Base-by-base conservation (phyloP, 2,888 invertebrate genomes). In the Parnassius mnemosyne region DNA sequence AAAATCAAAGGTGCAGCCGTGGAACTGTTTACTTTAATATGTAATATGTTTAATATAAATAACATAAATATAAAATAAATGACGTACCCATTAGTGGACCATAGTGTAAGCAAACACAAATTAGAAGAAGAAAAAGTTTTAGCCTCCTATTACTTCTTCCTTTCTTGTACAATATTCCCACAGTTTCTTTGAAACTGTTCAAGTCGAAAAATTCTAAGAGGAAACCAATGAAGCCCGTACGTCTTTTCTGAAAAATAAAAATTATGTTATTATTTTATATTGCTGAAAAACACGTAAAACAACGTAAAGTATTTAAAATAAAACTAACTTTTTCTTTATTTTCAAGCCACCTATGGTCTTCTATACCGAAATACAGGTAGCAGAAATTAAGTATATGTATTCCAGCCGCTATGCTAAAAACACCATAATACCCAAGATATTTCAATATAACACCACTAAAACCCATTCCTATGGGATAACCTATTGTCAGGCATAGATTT, bases 381-480 rank as follows among this genome's bases (percentile, higher is more conserved):
- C 80, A 79, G 63, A 93, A 86, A 66, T 89, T 92, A 3, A 83
- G 61, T 7, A 84, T 73, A 68, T 92, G 91, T 56, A 92, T 76
- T 1, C 70, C 60, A 1, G 87, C 84, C 1, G 92, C 83, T 66
- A 90, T 76, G 1, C 80, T 69, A 69, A 92, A 93, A 9, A 93
- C 92, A n/a, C 93, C 93, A 63, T 92, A 93, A 67, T 89, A 93
- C 0, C 93, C 93, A n/a, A 85, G 69, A 52, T 72, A 73, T 59
- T 76, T 80, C n/a, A 91, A 69, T 44, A 90, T 63, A 9, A 90
- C 75, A 1, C 91, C 90, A 66, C 91, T 90, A 52, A 89, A 59
- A 0, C 89, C 87, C 87, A 85, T 89, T 10, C 89, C 91, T 44
- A 91, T 78, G 9, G 90, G 91, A 67, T 89, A 88, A n/a, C 90